Evolutionary conservation across 2,797 vertebrate genomes (phyloP), one percentile per base, ranked within the genome.

Genomic region (Clamator glandarius): DNA sequence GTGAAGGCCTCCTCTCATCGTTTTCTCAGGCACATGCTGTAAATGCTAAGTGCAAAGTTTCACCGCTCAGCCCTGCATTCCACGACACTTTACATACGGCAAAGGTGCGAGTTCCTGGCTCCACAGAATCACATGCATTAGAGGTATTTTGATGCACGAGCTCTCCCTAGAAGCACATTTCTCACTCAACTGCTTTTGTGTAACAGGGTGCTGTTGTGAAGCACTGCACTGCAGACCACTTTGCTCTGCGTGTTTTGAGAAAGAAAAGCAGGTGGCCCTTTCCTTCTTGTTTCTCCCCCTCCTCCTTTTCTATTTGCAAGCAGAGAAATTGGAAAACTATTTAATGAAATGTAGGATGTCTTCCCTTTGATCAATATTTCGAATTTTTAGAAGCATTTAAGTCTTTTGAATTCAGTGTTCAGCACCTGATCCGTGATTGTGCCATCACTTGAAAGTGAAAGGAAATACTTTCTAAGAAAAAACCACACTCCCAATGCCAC

Each of bases 391-490:
- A 89, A 81, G 42, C 67, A 64, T 78, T 93, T 10, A 50, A 68
- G 58, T n/a, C 3, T 76, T 61, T 4, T 57, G 23, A 89, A 89
- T 55, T 78, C 52, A 51, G 55, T 46, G 41, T 93, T 59, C 79
- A 82, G 67, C 74, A 81, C 50, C 59, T 74, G 54, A 59, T 39
- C 50, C n/a, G 31, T 57, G 88, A 72, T 67, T 33, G 35, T 78
- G 89, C 84, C 74, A 75, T 63, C n/a, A 69, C 90, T 92, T 96
- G 41, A 93, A 96, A 95, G 86, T 42, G 70, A 95, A 95, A 96
- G 89, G 63, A 96, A 97, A 91, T 46, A 42, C 79, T 94, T 93
- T 51, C 58, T 52, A 84, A 62, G 70, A 79, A 76, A 81, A 87
- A 19, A 64, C 54, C 29, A 44, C 36, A 41, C 73, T 80, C 90